Evolutionary conservation across 2,888 invertebrate species (phyloP), one percentile per base, ranked within the genome.

Genomic region (Agrotis puta): DNA sequence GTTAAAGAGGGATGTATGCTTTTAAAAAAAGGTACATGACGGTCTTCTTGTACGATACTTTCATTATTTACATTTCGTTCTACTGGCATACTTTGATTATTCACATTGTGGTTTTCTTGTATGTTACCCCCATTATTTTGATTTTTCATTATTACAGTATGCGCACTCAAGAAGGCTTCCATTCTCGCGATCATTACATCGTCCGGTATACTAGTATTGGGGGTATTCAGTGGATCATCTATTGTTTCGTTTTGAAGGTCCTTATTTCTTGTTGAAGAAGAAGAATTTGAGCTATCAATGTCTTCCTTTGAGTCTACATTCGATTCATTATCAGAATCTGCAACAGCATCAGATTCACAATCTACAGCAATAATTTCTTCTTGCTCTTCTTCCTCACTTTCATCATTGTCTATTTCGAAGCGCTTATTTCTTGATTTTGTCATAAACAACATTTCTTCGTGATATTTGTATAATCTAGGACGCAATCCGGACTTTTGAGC

Each of bases 1-100:
- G 66, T 67, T 22, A 83, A 58, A 43, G 68, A 62, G 13, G 83
- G 83, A 66, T 77, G 75, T n/a, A 83, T 48, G 65, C 83, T 72
- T 56, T 78, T 78, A 54, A 79, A 79, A 70, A 81, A 81, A 14
- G 54, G 22, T 13, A 39, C 68, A 69, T 81, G 69, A 16, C 62
- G 77, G 27, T 77, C 70, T 7, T 75, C 69, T 13, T 47, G 50
- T 3, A n/a, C 2, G 11, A 48, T 9, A 48, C 48, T 48, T 48
- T 48, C 48, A 9, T 48, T 48, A n/a, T n/a, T 48, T 16, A 48
- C n/a, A 48, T 48, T 9, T 18, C n/a, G 48, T 11, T 48, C 48
- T 11, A n/a, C 48, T n/a, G 9, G 48, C n/a, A 9, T 11, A 9
- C 48, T 48, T 48, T 48, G n/a, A 11, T 48, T 48, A 18, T n/a